phyloP scores from a whole-genome alignment of 1,140 invertebrate species.

The Helicoverpa armigera region DNA sequence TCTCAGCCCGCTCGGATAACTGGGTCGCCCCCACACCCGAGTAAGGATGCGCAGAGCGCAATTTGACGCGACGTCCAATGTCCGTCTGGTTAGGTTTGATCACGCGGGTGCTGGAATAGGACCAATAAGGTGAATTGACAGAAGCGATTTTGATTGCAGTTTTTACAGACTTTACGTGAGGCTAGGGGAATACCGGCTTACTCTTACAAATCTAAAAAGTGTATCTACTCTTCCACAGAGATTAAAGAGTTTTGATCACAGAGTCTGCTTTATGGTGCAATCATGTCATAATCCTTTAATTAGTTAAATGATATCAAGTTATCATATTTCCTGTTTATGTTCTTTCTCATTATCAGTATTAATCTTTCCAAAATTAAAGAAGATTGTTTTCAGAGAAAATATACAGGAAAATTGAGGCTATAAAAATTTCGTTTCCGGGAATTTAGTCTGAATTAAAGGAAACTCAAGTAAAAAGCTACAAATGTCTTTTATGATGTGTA shows the following conservation, averaged over 20 bases:
- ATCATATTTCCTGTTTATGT: background rate
- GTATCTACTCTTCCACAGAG: too few relatives aligned
- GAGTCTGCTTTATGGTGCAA: too few relatives aligned
- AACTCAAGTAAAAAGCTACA: background rate
- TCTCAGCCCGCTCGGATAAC: conserved; percentile 58
- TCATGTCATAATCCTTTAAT: too few relatives aligned
- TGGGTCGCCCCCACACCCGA: conserved; percentile 61
- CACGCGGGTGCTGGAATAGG: conserved; percentile 92
- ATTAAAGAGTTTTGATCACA: too few relatives aligned
- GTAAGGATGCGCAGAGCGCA: conserved; percentile 85
- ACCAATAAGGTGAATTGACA: conserved; percentile 8
- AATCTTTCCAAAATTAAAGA: background rate
- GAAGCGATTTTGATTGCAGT: conserved; percentile 2
- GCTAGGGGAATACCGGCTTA: background rate
- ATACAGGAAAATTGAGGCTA: background rate
- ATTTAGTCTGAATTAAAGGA: background rate
- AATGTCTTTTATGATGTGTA: background rate
- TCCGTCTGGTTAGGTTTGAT: conserved; percentile 96
- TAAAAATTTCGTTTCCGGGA: background rate
- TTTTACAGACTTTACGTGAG: background rate
- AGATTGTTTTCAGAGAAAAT: background rate
- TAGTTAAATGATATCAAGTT: background rate
- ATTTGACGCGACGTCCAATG: conserved; percentile 94
- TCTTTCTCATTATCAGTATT: background rate
- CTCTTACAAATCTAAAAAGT: background rate